Conservation (phyloP, 2,113 vertebrate genomes). For the Thunnus thynnus region DNA sequence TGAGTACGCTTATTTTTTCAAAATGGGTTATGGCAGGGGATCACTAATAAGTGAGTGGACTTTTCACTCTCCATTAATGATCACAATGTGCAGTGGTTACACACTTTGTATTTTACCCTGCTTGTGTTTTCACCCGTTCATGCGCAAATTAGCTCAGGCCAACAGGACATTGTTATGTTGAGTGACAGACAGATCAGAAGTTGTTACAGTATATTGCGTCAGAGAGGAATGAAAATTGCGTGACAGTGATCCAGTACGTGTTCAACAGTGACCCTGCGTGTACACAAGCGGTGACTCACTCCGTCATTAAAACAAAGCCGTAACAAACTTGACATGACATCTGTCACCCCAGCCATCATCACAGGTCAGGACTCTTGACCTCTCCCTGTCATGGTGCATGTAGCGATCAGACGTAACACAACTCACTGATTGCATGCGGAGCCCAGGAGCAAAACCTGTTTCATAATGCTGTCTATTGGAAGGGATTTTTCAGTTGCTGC, state of each 20-base stretch:
- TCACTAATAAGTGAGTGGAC: slow-evolving; percentile 30
- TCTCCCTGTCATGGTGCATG: slow-evolving; percentile 69
- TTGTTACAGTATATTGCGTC: slow-evolving; percentile 75
- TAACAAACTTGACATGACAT: slow-evolving; percentile 81
- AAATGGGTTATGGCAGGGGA: slow-evolving; percentile 31
- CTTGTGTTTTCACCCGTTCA: slow-evolving; percentile 39
- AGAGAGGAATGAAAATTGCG: slow-evolving; percentile 61
- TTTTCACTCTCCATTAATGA: slow-evolving; percentile 37
- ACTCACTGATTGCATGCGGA: slow-evolving; percentile 53
- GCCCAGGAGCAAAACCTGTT: slow-evolving; percentile 51
- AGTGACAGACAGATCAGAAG: slow-evolving; percentile 73
- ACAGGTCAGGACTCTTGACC: slow-evolving; percentile 80
- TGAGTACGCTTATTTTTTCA: neutral
- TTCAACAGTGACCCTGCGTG: slow-evolving; percentile 53
- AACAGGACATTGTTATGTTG: slow-evolving; percentile 65
- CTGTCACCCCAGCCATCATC: slow-evolving; percentile 79
- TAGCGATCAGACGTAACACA: slow-evolving; percentile 60
- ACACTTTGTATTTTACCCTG: slow-evolving; percentile 14
- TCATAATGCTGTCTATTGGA: slow-evolving; percentile 47
- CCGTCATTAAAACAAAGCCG: slow-evolving; percentile 75
- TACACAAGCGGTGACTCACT: slow-evolving; percentile 58
- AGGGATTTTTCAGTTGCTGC: slow-evolving; percentile 21
- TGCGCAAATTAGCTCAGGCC: slow-evolving; percentile 36
- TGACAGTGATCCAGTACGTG: slow-evolving; percentile 71
- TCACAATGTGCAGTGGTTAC: slow-evolving; percentile 29